Evolutionary conservation across 2,888 invertebrate species (phyloP).

Genomic region (Scrobipalpa atriplicella): DNA sequence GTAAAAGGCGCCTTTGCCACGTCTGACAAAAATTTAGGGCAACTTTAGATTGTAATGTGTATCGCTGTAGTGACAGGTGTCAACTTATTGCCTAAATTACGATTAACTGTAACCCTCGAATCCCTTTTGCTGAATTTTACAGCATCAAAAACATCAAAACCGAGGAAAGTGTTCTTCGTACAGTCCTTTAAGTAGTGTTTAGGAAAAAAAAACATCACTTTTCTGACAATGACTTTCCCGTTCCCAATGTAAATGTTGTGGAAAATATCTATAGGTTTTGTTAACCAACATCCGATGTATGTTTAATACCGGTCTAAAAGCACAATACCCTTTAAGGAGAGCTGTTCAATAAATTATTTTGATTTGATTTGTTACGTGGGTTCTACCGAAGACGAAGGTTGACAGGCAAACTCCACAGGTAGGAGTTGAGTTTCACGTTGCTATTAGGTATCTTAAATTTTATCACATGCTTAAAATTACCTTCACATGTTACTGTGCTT

Average conservation of each 20-base stretch:
- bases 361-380: slow-evolving; percentile 36
- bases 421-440: slow-evolving; percentile 5
- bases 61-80: too few relatives aligned
- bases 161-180: too few relatives aligned
- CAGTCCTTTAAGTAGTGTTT: too few relatives aligned
- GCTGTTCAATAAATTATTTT: slow-evolving; percentile 20
- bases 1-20: too few relatives aligned
- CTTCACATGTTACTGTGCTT: too few relatives aligned
- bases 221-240: too few relatives aligned
- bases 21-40: too few relatives aligned
- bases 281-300: neutral
- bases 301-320: neutral
- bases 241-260: neutral
- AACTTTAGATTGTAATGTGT: too few relatives aligned
- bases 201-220: too few relatives aligned
- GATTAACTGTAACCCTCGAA: neutral
- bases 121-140: neutral
- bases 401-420: slow-evolving; percentile 32
- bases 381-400: slow-evolving; percentile 37
- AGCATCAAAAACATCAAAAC: too few relatives aligned
- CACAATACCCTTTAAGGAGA: neutral
- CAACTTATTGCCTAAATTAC: too few relatives aligned
- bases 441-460: neutral
- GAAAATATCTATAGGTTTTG: neutral
- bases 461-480: neutral